Conservation (phyloP, 2,888 invertebrate species). For the Pyrocoelia pectoralis region DNA sequence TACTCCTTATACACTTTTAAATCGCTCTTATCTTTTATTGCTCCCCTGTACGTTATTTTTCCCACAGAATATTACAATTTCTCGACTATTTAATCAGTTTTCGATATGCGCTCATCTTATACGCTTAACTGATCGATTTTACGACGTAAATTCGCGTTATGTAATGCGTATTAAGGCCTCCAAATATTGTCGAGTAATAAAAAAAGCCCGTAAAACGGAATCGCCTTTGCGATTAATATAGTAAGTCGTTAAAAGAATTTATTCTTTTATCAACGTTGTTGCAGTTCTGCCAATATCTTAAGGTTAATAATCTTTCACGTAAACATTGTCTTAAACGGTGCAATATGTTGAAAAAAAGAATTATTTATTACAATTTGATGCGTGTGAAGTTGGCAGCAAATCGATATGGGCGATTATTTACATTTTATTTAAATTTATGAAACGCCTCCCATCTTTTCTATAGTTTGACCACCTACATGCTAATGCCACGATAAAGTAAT, state of each 20-base stretch:
- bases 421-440: not conserved
- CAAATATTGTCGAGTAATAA: slow-evolving; percentile 42
- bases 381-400: not conserved
- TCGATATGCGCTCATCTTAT: too few relatives aligned
- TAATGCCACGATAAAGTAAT: too few relatives aligned
- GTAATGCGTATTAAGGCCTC: slow-evolving; percentile 40
- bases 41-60: slow-evolving; percentile 33
- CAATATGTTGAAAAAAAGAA: not conserved
- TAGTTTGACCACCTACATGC: too few relatives aligned
- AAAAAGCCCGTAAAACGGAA: slow-evolving; percentile 50
- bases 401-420: not conserved
- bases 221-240: slow-evolving; percentile 53
- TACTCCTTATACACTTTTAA: slow-evolving; percentile 2
- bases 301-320: slow-evolving; percentile 44
- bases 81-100: not conserved
- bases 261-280: slow-evolving; percentile 55
- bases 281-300: slow-evolving; percentile 51
- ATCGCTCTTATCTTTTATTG: slow-evolving; percentile 37
- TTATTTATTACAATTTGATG: not conserved
- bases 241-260: slow-evolving; percentile 54
- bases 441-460: too few relatives aligned
- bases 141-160: slow-evolving; percentile 44
- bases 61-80: slow-evolving; percentile 19
- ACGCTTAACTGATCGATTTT: slow-evolving; percentile 7
- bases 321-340: not conserved